Evolutionary conservation across 2,888 invertebrate species (phyloP), one percentile per base, ranked within the genome.

Genomic region (Eupithecia abbreviata): DNA sequence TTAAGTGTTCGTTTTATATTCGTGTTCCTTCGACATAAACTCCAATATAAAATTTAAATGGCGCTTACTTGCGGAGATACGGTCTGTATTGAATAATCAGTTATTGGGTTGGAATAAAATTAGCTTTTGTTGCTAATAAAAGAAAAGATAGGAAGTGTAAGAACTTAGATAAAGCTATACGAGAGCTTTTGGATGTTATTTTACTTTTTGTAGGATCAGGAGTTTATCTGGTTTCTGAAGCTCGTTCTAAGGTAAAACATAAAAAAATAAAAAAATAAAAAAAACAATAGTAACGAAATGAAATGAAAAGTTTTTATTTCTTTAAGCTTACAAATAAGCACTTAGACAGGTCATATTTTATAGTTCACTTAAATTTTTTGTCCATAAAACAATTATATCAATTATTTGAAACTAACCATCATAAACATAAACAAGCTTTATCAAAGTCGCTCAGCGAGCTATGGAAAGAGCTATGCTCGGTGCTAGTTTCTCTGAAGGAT

Each of bases 31-130:
- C 72, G 74, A 67, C 51, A 74, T 76, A 71, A 71, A 47, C 73
- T 73, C 42, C 74, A 81, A 79, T 81, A 30, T 30, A 74, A 74
- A 80, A 79, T 81, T 76, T 78, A 74, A 81, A 81, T 78, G 73
- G 80, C 47, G 73, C 67, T 77, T 78, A 77, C 80, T 81, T 76
- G 66, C 1, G 12, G 62, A 79, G 75, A 78, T 75, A 77, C 78
- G 74, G 51, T 71, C 74, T 51, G 51, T 74, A 69, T 74, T 41
- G 42, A 75, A 70, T 66, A 67, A 51, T 5, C 74, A 70, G 43
- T 65, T 72, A 72, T 72, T 76, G 18, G 15, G 12, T 15, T 74
- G 5, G n/a, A 43, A n/a, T 69, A 74, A 73, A 51, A 43, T 71
- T 43, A 42, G 15, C 66, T 51, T 43, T 9, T 43, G 41, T 58